Conservation (phyloP, 2,888 invertebrate genomes). For the Xanthostigma xanthostigma region DNA sequence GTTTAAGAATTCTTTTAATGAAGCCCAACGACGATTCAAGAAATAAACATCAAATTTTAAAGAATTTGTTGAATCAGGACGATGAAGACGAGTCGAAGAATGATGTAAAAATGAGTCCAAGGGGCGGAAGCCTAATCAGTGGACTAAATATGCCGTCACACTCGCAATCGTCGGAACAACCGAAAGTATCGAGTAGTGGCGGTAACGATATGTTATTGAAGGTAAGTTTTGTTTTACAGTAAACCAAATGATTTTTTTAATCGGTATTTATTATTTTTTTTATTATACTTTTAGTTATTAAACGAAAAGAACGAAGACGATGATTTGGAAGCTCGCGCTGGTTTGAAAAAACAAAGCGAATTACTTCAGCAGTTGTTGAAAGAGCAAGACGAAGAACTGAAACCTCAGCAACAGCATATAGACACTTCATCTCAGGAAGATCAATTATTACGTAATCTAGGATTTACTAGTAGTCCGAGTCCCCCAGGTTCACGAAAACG, state of each 20-base stretch:
- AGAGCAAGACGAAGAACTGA: constrained; percentile 33
- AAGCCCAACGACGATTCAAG: constrained; percentile 23
- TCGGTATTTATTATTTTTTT: constrained; percentile 3
- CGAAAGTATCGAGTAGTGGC: constrained; percentile 11
- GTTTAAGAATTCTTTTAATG: constrained; percentile 39
- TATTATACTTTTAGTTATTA: constrained; percentile 41
- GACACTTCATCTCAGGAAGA: constrained; percentile 32
- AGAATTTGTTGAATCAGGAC: constrained; percentile 48
- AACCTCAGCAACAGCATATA: constrained; percentile 25
- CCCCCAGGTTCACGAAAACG: constrained; percentile 43
- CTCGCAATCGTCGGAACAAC: constrained; percentile 21
- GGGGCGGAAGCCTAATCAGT: constrained; percentile 18
- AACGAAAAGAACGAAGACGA: constrained; percentile 74
- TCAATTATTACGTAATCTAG: constrained; percentile 34
- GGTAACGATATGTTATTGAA: constrained; percentile 48
- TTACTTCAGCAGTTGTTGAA: constrained; percentile 44
- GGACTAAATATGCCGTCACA: constrained; percentile 31
- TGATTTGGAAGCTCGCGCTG: constrained; percentile 43
- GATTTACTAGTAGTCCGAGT: constrained; percentile 40
- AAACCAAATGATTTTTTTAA: not conserved
- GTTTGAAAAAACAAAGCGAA: constrained; percentile 43
- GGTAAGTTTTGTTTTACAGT: constrained; percentile 28
- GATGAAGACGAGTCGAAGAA: constrained; percentile 41
- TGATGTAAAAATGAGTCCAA: constrained; percentile 29
- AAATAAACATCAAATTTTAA: constrained; percentile 37